Percentiles rank a stretch among this genome's conserved stretches.
Conservation (phyloP, 2,797 vertebrate genomes). For the Moxostoma hubbsi region DNA sequence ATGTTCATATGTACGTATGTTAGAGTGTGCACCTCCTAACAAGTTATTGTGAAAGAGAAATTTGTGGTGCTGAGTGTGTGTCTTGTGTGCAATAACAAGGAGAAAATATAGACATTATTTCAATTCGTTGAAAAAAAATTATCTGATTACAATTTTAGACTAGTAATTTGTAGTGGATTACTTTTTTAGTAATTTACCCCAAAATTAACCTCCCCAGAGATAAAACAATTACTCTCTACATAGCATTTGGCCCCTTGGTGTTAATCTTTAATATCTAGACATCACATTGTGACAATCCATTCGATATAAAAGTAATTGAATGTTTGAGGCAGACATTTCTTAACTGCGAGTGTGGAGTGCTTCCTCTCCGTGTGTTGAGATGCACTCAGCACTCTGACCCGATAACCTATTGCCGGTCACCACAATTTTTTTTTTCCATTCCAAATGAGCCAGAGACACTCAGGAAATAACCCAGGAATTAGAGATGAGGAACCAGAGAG, state of each 20-base stretch:
- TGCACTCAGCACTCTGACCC: conserved; percentile 76
- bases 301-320: conserved; percentile 51
- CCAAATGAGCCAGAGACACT: conserved; percentile 71
- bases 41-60: too few relatives aligned
- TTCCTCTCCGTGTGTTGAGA: conserved; percentile 78
- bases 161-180: too few relatives aligned
- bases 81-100: too few relatives aligned
- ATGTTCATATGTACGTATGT: too few relatives aligned
- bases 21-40: too few relatives aligned
- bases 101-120: too few relatives aligned
- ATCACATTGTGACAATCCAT: conserved; percentile 3
- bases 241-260: conserved; percentile 19
- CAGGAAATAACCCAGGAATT: conserved; percentile 80
- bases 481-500: conserved; percentile 68
- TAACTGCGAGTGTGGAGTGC: conserved; percentile 53
- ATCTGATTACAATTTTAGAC: too few relatives aligned
- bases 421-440: conserved; percentile 63
- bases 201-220: conserved; percentile 19
- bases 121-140: too few relatives aligned
- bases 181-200: too few relatives aligned
- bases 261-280: conserved; percentile 26
- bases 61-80: too few relatives aligned
- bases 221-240: conserved; percentile 7
- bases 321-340: conserved; percentile 36
- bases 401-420: conserved; percentile 67